A percentile compares a stretch with the other conserved stretches of the same genome.
phyloP scores from a whole-genome alignment of 2,797 vertebrate genomes.

The Falco naumanni region DNA sequence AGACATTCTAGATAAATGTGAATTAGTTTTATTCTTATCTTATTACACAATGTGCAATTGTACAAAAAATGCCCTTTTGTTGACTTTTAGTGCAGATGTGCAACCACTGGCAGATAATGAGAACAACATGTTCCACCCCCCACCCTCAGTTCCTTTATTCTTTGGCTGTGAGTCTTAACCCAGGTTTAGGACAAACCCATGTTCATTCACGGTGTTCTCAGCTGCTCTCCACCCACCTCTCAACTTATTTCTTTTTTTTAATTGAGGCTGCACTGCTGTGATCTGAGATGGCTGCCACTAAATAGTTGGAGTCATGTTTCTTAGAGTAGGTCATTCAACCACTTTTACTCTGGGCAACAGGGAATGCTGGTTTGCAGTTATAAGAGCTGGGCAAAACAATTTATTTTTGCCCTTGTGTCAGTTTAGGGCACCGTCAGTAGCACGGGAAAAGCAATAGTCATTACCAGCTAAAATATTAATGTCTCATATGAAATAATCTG shows the following conservation, averaged over 20 bases:
- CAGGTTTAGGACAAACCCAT: constrained; percentile 13
- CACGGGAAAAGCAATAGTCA: background rate
- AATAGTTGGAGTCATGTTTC: constrained; percentile 14
- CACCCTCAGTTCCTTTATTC: constrained; percentile 26
- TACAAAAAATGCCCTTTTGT: constrained; percentile 51
- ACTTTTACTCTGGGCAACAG: background rate
- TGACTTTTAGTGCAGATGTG: constrained; percentile 55
- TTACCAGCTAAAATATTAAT: background rate
- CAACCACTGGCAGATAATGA: constrained; percentile 37
- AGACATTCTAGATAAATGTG: constrained; percentile 60
- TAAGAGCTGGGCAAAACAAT: background rate
- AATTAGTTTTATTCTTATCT: constrained; percentile 61
- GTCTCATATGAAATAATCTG: background rate
- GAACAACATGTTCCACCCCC: constrained; percentile 24
- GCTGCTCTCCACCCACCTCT: background rate
- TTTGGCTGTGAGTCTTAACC: background rate
- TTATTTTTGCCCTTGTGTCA: background rate
- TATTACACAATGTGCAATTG: constrained; percentile 55
- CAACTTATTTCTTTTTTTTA: background rate
- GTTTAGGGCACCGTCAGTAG: background rate
- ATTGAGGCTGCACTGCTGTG: background rate
- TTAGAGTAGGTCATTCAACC: background rate
- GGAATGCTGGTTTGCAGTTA: background rate
- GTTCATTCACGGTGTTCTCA: background rate
- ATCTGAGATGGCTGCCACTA: constrained; percentile 7